Conservation (phyloP, 2,797 vertebrate genomes). For the Perodicticus potto region DNA sequence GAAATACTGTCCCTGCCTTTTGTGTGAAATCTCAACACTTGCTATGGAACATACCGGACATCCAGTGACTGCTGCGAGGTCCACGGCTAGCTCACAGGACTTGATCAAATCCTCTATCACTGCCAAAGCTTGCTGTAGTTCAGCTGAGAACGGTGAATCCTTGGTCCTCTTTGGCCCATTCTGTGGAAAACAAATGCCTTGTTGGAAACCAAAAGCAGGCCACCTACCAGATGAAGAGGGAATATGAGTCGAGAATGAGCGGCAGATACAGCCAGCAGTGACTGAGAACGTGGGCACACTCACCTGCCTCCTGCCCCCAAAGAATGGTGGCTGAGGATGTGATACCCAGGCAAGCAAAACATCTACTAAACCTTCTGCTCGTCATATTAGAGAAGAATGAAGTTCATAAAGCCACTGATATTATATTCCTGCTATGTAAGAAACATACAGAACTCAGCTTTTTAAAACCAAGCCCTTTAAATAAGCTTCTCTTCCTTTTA, state of each 20-base stretch:
- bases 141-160: slow-evolving; percentile 90
- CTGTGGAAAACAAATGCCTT: slow-evolving; percentile 84
- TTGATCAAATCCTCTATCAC: slow-evolving; percentile 95
- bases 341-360: neutral
- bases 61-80: slow-evolving; percentile 97
- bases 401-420: neutral
- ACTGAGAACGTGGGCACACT: neutral
- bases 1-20: neutral
- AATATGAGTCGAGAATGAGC: neutral
- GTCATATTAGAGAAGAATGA: neutral
- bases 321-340: neutral
- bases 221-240: neutral
- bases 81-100: slow-evolving; percentile 97
- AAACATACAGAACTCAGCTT: neutral
- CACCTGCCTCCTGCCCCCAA: neutral
- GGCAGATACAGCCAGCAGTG: neutral
- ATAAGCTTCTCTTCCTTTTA: neutral
- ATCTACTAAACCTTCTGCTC: neutral
- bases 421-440: neutral
- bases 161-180: slow-evolving; percentile 95
- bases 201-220: slow-evolving; percentile 31
- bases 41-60: slow-evolving; percentile 91
- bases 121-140: slow-evolving; percentile 94
- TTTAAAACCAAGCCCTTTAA: neutral
- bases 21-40: neutral